Percentiles rank a stretch among this genome's conserved stretches.
Evolutionary conservation across 2,797 vertebrate genomes (phyloP).

Genomic region (Peromyscus attwateri): DNA sequence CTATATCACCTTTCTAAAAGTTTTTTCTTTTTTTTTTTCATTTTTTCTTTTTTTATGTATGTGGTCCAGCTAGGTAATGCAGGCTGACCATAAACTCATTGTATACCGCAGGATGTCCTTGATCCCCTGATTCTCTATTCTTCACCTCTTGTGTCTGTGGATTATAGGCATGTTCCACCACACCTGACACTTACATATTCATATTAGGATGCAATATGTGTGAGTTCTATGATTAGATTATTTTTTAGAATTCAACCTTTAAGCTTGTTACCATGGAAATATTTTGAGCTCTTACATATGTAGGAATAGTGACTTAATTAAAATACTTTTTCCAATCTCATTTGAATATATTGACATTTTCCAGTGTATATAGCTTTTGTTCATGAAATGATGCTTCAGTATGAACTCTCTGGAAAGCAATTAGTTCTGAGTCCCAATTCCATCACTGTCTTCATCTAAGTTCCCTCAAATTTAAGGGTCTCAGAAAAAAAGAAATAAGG

Average conservation of each 20-base stretch:
- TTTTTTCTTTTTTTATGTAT: neutral
- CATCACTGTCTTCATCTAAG: neutral
- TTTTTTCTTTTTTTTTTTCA: neutral
- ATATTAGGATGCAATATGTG: constrained; percentile 48
- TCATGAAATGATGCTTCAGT: constrained; percentile 25
- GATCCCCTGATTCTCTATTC: neutral
- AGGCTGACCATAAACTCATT: neutral
- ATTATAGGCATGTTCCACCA: neutral
- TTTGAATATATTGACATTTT: constrained; percentile 70
- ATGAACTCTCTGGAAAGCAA: constrained; percentile 51
- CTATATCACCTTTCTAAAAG: neutral
- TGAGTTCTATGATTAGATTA: constrained; percentile 45
- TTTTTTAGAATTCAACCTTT: constrained; percentile 42
- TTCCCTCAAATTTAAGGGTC: neutral
- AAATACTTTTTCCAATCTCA: constrained; percentile 47
- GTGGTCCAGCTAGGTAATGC: neutral
- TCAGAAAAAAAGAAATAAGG: constrained; percentile 50
- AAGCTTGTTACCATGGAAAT: constrained; percentile 69
- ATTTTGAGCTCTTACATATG: constrained; percentile 52
- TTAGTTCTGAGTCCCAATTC: constrained; percentile 61
- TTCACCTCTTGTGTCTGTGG: neutral
- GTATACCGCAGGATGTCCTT: neutral
- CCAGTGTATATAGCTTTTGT: constrained; percentile 52
- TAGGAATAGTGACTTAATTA: constrained; percentile 70
- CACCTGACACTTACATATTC: neutral